A percentile compares a stretch with the other conserved stretches of the same genome.
Evolutionary conservation across 2,888 invertebrate species (phyloP).

Genomic region (Cheilosia soror): DNA sequence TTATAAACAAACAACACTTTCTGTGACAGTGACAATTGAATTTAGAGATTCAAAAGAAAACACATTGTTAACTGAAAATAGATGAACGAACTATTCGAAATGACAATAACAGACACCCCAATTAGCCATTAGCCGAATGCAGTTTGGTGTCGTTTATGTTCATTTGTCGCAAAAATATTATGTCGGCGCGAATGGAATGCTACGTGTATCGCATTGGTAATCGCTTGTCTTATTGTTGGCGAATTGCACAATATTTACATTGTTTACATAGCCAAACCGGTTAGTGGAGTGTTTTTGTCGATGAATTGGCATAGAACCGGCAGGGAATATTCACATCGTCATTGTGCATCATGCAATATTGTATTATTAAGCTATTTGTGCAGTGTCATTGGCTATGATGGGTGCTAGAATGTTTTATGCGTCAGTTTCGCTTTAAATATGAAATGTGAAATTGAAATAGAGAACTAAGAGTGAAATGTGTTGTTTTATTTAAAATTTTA

Average conservation of each 20-base stretch:
- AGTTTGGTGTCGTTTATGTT: slow-evolving; percentile 14
- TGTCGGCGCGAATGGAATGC: neutral
- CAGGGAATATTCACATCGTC: too few relatives aligned
- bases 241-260: slow-evolving; percentile 46
- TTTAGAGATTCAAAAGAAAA: slow-evolving; percentile 26
- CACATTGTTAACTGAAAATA: slow-evolving; percentile 37
- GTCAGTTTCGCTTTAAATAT: too few relatives aligned
- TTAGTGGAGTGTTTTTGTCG: neutral
- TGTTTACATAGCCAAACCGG: slow-evolving; percentile 42
- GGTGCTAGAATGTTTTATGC: too few relatives aligned
- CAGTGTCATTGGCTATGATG: too few relatives aligned
- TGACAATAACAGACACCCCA: slow-evolving; percentile 52
- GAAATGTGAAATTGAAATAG: too few relatives aligned
- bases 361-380: too few relatives aligned
- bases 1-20: slow-evolving; percentile 40
- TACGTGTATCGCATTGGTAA: slow-evolving; percentile 43
- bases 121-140: slow-evolving; percentile 63
- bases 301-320: slow-evolving; percentile 1
- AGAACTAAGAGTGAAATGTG: too few relatives aligned
- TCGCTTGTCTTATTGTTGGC: slow-evolving; percentile 29
- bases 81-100: neutral
- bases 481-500: too few relatives aligned
- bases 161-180: neutral
- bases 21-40: slow-evolving; percentile 38
- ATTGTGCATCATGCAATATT: too few relatives aligned